Evolutionary conservation across 1,140 invertebrate species (phyloP).

Genomic region (Euschistus heros): DNA sequence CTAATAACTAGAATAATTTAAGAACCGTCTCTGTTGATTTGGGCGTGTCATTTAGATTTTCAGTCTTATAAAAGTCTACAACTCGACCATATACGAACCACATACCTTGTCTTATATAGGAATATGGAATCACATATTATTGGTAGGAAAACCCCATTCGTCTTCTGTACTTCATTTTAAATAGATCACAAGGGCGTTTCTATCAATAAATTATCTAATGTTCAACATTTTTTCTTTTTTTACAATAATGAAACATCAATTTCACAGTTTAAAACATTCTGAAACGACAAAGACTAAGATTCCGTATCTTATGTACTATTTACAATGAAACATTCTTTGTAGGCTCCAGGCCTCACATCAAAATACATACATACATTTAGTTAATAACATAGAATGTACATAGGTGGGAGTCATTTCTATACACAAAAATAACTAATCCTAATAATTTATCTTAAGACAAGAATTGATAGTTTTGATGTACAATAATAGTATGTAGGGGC

Average conservation of each 20-base stretch:
- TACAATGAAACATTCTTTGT: background rate
- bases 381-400: conserved; percentile 6
- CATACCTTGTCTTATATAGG: conserved; percentile 4
- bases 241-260: conserved; percentile 1
- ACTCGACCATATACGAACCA: conserved; percentile 2
- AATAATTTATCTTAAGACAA: background rate
- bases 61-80: conserved; percentile 17
- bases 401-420: conserved; percentile 2
- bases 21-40: background rate
- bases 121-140: conserved; percentile 18
- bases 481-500: background rate
- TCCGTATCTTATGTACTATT: conserved; percentile 4
- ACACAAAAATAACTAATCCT: background rate
- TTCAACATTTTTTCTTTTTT: background rate
- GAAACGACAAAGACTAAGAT: conserved; percentile 11
- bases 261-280: background rate
- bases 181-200: conserved; percentile 7
- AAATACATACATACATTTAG: too few relatives aligned
- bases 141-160: conserved; percentile 1
- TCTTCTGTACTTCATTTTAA: conserved; percentile 3
- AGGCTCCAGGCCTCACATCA: background rate
- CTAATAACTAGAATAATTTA: background rate
- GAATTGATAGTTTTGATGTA: conserved; percentile 3
- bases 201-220: conserved; percentile 10
- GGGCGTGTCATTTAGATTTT: conserved; percentile 5